A percentile compares a stretch with the other conserved stretches of the same genome.
phyloP scores from a whole-genome alignment of 2,113 vertebrate species.

The Crotalus helleri region DNA sequence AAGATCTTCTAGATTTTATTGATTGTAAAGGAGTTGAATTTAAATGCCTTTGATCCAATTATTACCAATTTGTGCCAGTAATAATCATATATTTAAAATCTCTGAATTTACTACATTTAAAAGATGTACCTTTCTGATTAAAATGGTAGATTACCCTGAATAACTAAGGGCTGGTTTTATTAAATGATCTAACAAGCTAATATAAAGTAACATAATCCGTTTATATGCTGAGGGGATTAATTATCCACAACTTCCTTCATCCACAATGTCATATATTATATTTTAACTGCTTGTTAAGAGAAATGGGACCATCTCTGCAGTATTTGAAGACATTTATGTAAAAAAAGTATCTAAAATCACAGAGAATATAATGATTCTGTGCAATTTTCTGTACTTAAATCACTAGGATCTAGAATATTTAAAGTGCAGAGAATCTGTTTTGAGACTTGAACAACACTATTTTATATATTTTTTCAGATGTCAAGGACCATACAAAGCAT shows the following conservation, averaged over 20 bases:
- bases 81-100: neutral
- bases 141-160: neutral
- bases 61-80: neutral
- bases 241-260: neutral
- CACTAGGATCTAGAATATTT: neutral
- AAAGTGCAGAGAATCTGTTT: neutral
- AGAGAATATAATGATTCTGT: neutral
- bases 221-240: neutral
- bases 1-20: neutral
- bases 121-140: neutral
- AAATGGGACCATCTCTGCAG: neutral
- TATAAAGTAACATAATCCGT: neutral
- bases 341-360: neutral
- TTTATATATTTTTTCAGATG: too few relatives aligned
- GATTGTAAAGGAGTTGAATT: neutral
- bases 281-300: neutral
- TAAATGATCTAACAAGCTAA: neutral
- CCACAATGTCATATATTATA: too few relatives aligned
- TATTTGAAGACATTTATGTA: neutral
- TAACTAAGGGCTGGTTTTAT: neutral
- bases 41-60: neutral
- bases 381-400: neutral
- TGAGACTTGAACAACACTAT: neutral
- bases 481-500: neutral
- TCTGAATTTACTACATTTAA: neutral